Conservation (phyloP, 1,140 invertebrate genomes). For the Dreissena rostriformis region DNA sequence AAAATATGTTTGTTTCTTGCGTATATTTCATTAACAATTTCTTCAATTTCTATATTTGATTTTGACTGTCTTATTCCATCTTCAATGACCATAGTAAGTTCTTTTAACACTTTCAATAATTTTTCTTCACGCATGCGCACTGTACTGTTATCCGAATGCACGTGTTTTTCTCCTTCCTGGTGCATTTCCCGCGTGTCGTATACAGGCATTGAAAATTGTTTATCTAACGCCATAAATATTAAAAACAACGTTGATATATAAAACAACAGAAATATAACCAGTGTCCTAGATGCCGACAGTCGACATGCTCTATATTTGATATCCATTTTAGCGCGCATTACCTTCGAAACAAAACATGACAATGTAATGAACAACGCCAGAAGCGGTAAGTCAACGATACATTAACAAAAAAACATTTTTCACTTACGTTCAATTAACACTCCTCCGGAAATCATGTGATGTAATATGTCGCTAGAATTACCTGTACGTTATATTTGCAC, state of each 20-base stretch:
- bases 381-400: too few species aligned
- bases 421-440: too few species aligned
- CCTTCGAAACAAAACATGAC: too few species aligned
- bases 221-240: background rate
- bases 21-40: background rate
- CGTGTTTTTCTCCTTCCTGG: background rate
- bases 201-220: background rate
- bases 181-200: background rate
- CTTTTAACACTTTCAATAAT: background rate
- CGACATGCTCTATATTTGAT: too few species aligned
- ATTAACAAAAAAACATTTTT: too few species aligned
- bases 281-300: background rate
- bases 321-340: too few species aligned
- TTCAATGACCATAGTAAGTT: background rate
- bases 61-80: background rate
- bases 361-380: too few species aligned
- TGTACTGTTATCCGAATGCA: background rate
- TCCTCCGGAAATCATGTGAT: too few species aligned
- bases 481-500: too few species aligned
- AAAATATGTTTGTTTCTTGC: background rate
- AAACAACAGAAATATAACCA: background rate
- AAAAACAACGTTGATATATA: constrained; percentile 1
- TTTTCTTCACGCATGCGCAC: background rate
- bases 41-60: background rate
- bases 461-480: too few species aligned